phyloP scores from a whole-genome alignment of 2,888 invertebrate species.

The Acleris sparsana region DNA sequence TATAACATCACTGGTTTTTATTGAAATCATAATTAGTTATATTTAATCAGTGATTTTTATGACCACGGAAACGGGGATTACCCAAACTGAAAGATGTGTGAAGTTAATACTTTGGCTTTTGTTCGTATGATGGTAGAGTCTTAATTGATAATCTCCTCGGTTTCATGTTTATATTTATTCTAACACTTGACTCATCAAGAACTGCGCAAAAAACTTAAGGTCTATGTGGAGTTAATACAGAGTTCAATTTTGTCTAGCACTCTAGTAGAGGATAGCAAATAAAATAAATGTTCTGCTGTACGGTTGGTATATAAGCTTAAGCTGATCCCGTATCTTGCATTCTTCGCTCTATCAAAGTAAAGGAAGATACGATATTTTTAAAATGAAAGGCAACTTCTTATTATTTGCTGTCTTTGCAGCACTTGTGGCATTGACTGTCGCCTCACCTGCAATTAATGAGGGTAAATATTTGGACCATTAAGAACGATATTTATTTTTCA shows the following conservation, averaged over 20 bases:
- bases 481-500: no score
- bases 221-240: background rate
- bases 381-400: conserved; percentile 18
- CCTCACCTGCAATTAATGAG: conserved; percentile 1
- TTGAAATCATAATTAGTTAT: no score
- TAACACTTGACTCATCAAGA: background rate
- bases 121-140: no score
- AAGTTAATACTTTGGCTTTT: no score
- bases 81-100: no score
- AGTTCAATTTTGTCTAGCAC: background rate
- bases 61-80: no score
- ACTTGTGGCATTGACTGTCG: background rate
- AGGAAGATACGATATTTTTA: background rate
- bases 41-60: no score
- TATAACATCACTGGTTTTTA: no score
- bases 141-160: no score
- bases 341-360: background rate
- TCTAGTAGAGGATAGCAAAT: background rate
- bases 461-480: background rate
- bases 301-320: background rate
- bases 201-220: no score
- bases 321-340: background rate
- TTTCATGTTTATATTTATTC: no score
- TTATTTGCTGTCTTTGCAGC: conserved; percentile 8
- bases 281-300: background rate